Base-by-base conservation (phyloP, 2,113 vertebrate genomes). In the Himantopus leucocephalus region DNA sequence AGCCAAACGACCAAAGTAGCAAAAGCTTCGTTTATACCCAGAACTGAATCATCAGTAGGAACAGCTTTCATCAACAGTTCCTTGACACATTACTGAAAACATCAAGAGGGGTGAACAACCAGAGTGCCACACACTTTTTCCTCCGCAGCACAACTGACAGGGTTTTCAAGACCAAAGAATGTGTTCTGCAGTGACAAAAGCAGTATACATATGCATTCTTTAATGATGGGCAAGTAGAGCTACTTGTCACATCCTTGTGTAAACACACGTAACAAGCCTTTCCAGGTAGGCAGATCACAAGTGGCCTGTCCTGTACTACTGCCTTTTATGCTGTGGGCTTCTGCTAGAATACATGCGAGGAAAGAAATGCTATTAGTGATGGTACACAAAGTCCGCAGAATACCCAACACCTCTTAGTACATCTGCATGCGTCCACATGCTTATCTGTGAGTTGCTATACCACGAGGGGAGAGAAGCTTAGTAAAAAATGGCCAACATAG, bases 241-340 rank as follows among this genome's bases (percentile, higher is more conserved):
- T 91, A 91, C 94, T 77, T 60, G 41, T 92, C 77, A 92, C 26
- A 79, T 85, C 62, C 74, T 73, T 34, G 29, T 76, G 77, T 62
- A 86, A 85, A 85, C 35, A 59, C 7, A 63, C 4, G 14, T n/a
- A 84, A 86, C 48, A 50, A 91, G 72, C 41, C 55, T 59, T 92
- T 77, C 59, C 79, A 88, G 48, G 41, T 12, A 92, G 23, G 52
- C 47, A 91, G 34, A 68, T 30, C 27, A 63, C n/a, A 92, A 91
- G 83, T 22, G 52, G 55, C 34, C 52, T 74, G 41, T 76, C 83
- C 70, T 67, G 47, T 84, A 64, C n/a, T 66, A 81, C 64, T 53
- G 62, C 35, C 67, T 92, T 90, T 74, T 73, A 55, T 8, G 11
- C 68, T 63, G 30, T 21, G 22, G 50, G 60, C 71, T 70, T 86